Percentiles rank a stretch among this genome's conserved stretches.
Conservation (phyloP, 2,888 invertebrate genomes). For the Thysanoteuthis rhombus region DNA sequence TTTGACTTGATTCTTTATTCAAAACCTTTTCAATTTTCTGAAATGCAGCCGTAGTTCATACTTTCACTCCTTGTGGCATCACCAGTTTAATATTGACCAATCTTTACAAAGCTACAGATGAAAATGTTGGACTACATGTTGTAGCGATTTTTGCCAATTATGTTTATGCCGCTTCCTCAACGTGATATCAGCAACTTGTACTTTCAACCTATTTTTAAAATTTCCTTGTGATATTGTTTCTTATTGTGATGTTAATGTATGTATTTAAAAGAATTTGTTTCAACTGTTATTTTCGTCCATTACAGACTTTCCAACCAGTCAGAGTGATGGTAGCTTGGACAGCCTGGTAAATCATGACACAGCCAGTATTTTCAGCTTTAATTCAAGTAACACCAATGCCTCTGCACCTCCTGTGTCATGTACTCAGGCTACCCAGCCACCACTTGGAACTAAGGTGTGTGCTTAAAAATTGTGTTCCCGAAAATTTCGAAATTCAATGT, state of each 20-base stretch:
- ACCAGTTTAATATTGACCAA: too few species aligned
- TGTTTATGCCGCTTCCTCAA: too few species aligned
- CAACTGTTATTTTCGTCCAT: neutral
- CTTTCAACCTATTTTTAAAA: too few species aligned
- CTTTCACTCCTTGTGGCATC: too few species aligned
- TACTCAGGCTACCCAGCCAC: slow-evolving; percentile 45
- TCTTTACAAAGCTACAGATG: too few species aligned
- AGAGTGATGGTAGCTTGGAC: slow-evolving; percentile 39
- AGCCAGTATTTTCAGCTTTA: slow-evolving; percentile 75
- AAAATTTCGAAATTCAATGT: too few species aligned
- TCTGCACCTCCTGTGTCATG: slow-evolving; percentile 38
- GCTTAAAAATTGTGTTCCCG: neutral
- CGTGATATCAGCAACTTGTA: too few species aligned
- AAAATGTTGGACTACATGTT: too few species aligned
- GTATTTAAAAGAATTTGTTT: neutral
- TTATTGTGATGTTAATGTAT: neutral
- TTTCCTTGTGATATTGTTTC: neutral
- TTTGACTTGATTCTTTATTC: too few species aligned
- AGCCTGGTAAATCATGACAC: slow-evolving; percentile 70
- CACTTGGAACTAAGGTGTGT: slow-evolving; percentile 55
- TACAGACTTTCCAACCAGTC: slow-evolving; percentile 34
- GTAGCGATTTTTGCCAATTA: too few species aligned
- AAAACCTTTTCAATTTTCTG: too few species aligned
- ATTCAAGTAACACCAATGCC: slow-evolving; percentile 69
- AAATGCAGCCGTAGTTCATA: too few species aligned